Evolutionary conservation across 2,113 vertebrate genomes (phyloP).

Genomic region (Pseudopipra pipra): DNA sequence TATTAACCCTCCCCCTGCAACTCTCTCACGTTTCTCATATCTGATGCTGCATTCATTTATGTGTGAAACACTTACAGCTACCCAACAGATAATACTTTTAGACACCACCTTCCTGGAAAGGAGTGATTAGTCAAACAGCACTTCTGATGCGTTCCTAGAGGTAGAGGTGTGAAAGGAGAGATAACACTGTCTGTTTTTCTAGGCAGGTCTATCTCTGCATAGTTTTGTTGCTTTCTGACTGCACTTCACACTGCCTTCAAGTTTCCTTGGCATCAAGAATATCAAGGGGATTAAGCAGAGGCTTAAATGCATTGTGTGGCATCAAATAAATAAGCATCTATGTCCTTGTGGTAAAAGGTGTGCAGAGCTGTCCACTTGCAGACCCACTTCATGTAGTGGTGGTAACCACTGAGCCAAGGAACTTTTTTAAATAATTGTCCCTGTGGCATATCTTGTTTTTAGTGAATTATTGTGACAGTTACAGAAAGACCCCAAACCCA

Average conservation of each 20-base stretch:
- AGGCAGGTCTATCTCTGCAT: background rate
- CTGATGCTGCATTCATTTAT: background rate
- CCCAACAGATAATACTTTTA: background rate
- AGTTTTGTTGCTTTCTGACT: background rate
- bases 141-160: background rate
- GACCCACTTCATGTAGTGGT: background rate
- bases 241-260: background rate
- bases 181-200: background rate
- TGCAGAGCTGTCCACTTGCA: background rate
- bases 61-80: background rate
- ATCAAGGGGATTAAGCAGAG: background rate
- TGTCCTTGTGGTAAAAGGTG: background rate
- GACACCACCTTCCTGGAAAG: background rate
- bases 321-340: accelerated
- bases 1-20: background rate
- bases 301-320: background rate
- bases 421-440: background rate
- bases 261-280: background rate
- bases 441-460: background rate
- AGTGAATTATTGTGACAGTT: background rate
- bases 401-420: background rate
- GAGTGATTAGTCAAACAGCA: background rate
- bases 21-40: background rate
- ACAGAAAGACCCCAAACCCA: background rate
- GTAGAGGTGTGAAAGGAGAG: background rate